A percentile compares a stretch with the other conserved stretches of the same genome.
These are phyloP conservation scores for Periophthalmus modestus DNA, from an alignment of 2,113 vertebrate species.

Conservation along the genomic window DNA sequence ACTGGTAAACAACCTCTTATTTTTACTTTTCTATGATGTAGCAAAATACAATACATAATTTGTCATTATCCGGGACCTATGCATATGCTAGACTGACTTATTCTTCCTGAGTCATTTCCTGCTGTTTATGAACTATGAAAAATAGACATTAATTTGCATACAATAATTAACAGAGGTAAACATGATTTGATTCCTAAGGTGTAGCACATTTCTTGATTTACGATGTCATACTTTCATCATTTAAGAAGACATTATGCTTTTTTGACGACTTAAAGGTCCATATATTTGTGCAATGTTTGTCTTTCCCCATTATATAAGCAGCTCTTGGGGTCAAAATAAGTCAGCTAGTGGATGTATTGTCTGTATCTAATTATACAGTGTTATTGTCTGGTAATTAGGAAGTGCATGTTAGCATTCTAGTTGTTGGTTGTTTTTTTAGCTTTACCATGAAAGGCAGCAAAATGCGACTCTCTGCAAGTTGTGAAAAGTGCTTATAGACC, in stretches of 20 bases:
- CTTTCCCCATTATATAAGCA: no score
- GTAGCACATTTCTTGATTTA: background rate
- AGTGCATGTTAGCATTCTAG: no score
- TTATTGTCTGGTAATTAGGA: no score
- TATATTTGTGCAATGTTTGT: no score
- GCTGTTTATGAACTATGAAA: background rate
- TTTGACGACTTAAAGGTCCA: no score
- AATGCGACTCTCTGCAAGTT: no score
- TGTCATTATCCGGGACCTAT: conserved; percentile 4
- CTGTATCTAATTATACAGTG: no score
- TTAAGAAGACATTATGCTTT: background rate
- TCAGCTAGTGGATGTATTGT: no score
- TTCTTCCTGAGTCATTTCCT: background rate
- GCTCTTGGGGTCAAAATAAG: no score
- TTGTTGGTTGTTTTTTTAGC: no score
- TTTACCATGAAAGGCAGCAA: no score
- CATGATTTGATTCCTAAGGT: background rate
- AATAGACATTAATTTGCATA: background rate
- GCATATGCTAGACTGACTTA: background rate
- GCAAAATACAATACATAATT: background rate
- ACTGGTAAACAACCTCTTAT: background rate
- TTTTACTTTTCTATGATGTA: background rate
- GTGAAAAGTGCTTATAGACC: no score
- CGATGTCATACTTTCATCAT: background rate
- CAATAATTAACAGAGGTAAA: background rate